Percentiles rank a stretch among this genome's conserved stretches.
Evolutionary conservation across 2,113 vertebrate species (phyloP).

Genomic region (Nerophis lumbriciformis): DNA sequence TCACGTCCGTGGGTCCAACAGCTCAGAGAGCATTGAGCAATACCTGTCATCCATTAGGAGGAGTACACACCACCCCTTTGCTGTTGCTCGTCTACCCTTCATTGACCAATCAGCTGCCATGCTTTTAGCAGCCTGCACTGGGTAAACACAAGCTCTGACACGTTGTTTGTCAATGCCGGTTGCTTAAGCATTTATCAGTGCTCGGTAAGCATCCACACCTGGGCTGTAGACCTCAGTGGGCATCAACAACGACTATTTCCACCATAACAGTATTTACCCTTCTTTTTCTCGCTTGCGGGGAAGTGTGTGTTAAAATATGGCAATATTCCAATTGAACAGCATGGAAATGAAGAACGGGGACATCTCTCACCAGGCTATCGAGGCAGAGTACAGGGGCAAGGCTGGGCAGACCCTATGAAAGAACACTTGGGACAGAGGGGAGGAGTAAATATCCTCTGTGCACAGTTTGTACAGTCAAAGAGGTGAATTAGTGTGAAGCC

Average conservation of each 20-base stretch:
- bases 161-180: slow-evolving; percentile 74
- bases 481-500: slow-evolving; percentile 32
- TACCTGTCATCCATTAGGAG: slow-evolving; percentile 59
- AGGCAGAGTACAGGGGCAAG: slow-evolving; percentile 32
- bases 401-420: slow-evolving; percentile 47
- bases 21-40: slow-evolving; percentile 65
- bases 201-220: slow-evolving; percentile 60
- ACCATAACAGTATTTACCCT: not conserved
- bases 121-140: slow-evolving; percentile 71
- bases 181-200: slow-evolving; percentile 75
- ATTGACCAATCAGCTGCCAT: slow-evolving; percentile 69
- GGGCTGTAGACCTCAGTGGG: slow-evolving; percentile 57
- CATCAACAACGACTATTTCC: slow-evolving; percentile 31
- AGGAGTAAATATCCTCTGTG: slow-evolving; percentile 55
- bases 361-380: slow-evolving; percentile 37
- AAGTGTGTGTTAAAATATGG: not conserved
- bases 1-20: slow-evolving; percentile 42
- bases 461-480: slow-evolving; percentile 35
- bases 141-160: slow-evolving; percentile 71
- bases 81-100: slow-evolving; percentile 55
- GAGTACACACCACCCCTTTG: slow-evolving; percentile 37
- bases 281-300: not conserved
- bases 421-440: slow-evolving; percentile 49
- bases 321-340: slow-evolving; percentile 1
- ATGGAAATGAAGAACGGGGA: slow-evolving; percentile 8